These are phyloP conservation scores for Tretioscincus oriximinensis DNA, from an alignment of 2,113 vertebrate species.

Conservation along the genomic window DNA sequence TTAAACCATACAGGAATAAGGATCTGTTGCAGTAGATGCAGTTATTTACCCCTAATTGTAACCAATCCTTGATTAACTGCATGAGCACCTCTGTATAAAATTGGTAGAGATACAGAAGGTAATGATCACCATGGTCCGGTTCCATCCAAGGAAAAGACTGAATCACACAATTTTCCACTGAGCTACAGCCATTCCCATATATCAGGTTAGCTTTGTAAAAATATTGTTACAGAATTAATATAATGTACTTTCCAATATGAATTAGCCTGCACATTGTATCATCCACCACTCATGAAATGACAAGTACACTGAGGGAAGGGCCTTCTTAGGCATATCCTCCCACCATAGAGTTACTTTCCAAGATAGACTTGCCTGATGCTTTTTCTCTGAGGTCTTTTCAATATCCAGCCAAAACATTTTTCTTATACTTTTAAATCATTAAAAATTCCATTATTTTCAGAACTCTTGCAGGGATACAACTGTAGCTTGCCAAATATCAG, in stretches of 20 bases:
- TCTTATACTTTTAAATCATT: not conserved
- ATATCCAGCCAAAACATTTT: not conserved
- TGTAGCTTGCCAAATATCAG: too few relatives aligned
- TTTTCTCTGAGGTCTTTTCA: not conserved
- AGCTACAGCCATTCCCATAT: not conserved
- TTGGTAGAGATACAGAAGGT: too few relatives aligned
- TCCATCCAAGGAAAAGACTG: too few relatives aligned
- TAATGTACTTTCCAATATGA: not conserved
- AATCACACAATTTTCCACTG: too few relatives aligned
- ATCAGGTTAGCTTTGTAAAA: not conserved
- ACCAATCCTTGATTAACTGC: too few relatives aligned
- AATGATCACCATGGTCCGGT: too few relatives aligned
- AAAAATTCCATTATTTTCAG: not conserved
- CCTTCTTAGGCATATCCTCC: not conserved
- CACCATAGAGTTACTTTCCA: not conserved
- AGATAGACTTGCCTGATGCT: not conserved
- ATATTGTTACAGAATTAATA: too few relatives aligned
- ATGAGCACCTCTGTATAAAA: too few relatives aligned
- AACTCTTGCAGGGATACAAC: not conserved
- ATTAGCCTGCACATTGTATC: not conserved
- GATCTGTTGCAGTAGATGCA: too few relatives aligned
- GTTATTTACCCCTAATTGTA: too few relatives aligned
- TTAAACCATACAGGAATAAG: too few relatives aligned
- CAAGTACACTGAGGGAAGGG: not conserved
- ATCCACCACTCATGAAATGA: not conserved